Conservation (phyloP, 2,797 vertebrate genomes). For the Heteromormyrus szaboi region DNA sequence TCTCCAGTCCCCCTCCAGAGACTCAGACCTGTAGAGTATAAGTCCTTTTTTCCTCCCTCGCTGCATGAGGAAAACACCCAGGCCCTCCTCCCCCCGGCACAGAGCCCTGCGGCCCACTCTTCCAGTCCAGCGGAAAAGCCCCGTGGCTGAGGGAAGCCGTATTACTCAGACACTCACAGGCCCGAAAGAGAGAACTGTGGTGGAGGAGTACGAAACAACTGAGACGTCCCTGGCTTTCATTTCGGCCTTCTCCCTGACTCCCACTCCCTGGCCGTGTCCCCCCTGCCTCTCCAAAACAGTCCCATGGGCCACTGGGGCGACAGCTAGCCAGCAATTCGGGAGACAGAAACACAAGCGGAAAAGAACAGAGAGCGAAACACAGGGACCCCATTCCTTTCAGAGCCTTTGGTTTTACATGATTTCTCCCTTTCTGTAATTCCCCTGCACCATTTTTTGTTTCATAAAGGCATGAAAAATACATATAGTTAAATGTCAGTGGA, state of each 20-base stretch:
- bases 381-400: conserved; percentile 8
- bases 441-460: conserved; percentile 1
- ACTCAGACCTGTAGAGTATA: background rate
- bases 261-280: background rate
- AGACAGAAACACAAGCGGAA: background rate
- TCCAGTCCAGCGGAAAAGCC: conserved; percentile 49
- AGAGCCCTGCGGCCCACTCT: background rate
- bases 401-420: background rate
- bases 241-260: conserved; percentile 30
- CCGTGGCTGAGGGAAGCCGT: conserved; percentile 58
- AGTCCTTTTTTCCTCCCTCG: background rate
- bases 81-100: background rate
- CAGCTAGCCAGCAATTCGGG: background rate
- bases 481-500: conserved; percentile 63
- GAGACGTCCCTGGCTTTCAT: conserved; percentile 26
- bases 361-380: background rate
- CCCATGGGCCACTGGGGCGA: background rate
- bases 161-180: conserved; percentile 55
- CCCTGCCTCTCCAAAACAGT: background rate
- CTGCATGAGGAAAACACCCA: background rate
- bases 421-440: conserved; percentile 27
- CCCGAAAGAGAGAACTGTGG: conserved; percentile 54
- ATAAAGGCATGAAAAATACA: conserved; percentile 39
- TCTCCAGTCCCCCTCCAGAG: background rate
- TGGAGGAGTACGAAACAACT: conserved; percentile 46